phyloP scores from a whole-genome alignment of 1,140 invertebrate genomes.

The Plutomurus gul region DNA sequence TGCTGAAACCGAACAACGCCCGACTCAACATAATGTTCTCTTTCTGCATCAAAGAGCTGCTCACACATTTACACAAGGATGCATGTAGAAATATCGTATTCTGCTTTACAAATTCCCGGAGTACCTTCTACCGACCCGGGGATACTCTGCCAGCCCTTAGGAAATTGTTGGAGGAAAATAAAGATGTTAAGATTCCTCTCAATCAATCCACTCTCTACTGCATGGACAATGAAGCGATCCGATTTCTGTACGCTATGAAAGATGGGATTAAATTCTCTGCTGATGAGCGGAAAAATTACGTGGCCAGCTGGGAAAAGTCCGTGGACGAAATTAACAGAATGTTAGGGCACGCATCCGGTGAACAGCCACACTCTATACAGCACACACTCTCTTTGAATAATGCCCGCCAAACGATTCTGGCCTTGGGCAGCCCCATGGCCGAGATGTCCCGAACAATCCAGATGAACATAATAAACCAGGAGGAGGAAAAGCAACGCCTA shows the following conservation, averaged over 20 bases:
- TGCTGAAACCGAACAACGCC: slow-evolving; percentile 53
- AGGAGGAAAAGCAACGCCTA: background rate
- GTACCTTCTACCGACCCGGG: slow-evolving; percentile 47
- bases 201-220: slow-evolving; percentile 36
- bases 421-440: slow-evolving; percentile 23
- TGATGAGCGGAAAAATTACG: background rate
- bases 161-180: slow-evolving; percentile 14
- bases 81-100: slow-evolving; percentile 54
- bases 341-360: background rate
- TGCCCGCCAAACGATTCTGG: slow-evolving; percentile 11
- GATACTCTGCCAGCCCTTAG: slow-evolving; percentile 9
- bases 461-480: background rate
- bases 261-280: background rate
- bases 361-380: slow-evolving; percentile 27
- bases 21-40: slow-evolving; percentile 47
- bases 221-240: slow-evolving; percentile 46
- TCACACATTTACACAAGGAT: slow-evolving; percentile 52
- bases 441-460: background rate
- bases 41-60: slow-evolving; percentile 55
- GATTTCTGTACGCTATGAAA: slow-evolving; percentile 41
- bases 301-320: slow-evolving; percentile 34
- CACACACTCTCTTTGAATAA: slow-evolving; percentile 42
- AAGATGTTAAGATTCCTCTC: slow-evolving; percentile 5
- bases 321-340: slow-evolving; percentile 5
- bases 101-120: slow-evolving; percentile 49